phyloP scores from a whole-genome alignment of 1,140 invertebrate species.

The Apocrypta bakeri region DNA sequence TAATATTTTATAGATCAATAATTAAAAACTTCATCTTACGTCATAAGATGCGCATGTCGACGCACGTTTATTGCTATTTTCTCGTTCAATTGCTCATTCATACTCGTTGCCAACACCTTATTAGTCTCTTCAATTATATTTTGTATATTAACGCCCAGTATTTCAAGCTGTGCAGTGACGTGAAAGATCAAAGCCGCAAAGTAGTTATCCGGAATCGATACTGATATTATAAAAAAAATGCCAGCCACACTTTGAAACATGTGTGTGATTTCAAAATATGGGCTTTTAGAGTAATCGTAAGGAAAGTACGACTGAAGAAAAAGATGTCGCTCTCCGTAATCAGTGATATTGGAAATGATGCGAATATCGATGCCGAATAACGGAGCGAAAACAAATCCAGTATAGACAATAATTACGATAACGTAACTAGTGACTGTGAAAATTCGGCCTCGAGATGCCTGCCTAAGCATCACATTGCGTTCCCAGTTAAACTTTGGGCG shows the following conservation, averaged over 20 bases:
- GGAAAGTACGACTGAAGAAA: conserved; percentile 15
- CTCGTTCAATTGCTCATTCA: neutral
- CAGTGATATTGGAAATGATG: conserved; percentile 31
- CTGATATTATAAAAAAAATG: conserved; percentile 5
- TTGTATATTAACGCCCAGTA: neutral
- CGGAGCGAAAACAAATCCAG: neutral
- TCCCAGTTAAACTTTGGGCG: neutral
- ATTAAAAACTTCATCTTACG: conserved; percentile 5
- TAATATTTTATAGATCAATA: too few relatives aligned
- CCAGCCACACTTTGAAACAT: neutral
- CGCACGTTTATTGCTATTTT: neutral
- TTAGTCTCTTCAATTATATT: neutral
- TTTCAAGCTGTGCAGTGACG: neutral
- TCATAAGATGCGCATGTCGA: conserved; percentile 22
- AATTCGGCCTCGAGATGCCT: neutral
- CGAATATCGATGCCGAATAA: conserved; percentile 11
- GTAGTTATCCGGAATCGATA: conserved; percentile 17
- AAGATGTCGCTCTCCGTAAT: neutral
- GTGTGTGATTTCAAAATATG: neutral
- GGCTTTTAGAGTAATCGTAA: conserved; percentile 21
- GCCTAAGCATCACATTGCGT: neutral
- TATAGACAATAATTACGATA: neutral
- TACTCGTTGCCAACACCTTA: neutral
- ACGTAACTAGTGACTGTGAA: conserved; percentile 28
- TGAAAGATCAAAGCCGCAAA: conserved; percentile 7